Base-by-base conservation (phyloP, 1,140 invertebrate species). In the Luehdorfia chinensis region DNA sequence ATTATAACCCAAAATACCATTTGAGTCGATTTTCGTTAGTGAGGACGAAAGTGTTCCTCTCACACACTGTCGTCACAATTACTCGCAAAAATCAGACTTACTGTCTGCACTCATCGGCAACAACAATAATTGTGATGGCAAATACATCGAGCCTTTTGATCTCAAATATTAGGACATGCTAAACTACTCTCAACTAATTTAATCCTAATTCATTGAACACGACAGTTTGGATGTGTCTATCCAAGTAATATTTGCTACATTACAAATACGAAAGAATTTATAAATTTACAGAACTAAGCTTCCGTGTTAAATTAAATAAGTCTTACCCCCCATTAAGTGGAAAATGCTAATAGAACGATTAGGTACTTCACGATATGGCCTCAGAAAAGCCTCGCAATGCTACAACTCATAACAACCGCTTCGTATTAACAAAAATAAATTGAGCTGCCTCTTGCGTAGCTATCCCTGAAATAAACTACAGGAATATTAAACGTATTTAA, bases 131-230 rank as follows among this genome's bases (percentile, higher is more conserved):
- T 54, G 49, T 45, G 39, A 44, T 45, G 15, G 31, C 55, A 53
- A 50, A 45, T 51, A 41, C 52, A 52, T 6, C 1, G 0, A 13
- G 12, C 9, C 3, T 13, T 6, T 13, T 31, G 5, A 14, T 6
- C 19, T 21, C n/a, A n/a, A n/a, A n/a, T n/a, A n/a, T n/a, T n/a
- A n/a, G n/a, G n/a, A 21, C 6, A 6, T 21, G 2, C 19, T 21
- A 21, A 21, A 2, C 19, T 21, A 21, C 2, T 21, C 6, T 3
- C 6, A 21, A 3, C 6, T 3, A 21, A 34, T 30, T 57, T 76
- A 75, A 51, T 39, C 39, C 63, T 77, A 83, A 50, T 52, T n/a
- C 62, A 68, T 72, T 77, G 79, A 80, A 84, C 76, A 84, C 73
- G 80, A 63, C 59, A 67, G 55, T 66, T 72, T 71, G 75, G 75